Evolutionary conservation across 2,797 vertebrate species (phyloP), one percentile per base, ranked within the genome.

Genomic region (Vespertilio murinus): DNA sequence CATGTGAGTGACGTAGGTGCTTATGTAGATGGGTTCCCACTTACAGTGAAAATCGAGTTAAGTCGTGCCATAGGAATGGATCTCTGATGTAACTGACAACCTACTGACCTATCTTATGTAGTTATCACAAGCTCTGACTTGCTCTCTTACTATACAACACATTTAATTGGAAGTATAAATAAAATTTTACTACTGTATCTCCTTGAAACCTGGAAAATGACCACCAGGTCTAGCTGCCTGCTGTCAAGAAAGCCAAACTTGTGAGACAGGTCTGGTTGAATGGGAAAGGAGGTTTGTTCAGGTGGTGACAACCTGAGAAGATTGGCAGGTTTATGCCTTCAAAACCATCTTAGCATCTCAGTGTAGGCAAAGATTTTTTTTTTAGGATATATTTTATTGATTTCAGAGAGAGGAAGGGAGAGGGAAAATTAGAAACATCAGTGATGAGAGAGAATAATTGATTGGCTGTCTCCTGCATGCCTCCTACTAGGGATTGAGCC

Each of bases 101-200:
- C 52, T 54, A 54, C 52, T 8, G 20, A 54, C 20, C 49, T 49
- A 49, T 6, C 20, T 17, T 52, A 23, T 69, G 45, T 33, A 78
- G 73, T 84, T 88, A 59, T 18, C 52, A 82, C 25, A 40, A 8
- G 25, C 28, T 88, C 49, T 93, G 59, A 75, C 71, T 87, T 93
- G 13, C 23, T 77, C 17, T 91, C 42, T 91, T 83, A 86, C 40
- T 33, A 2, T 88, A 94, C 25, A 84, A 73, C 87, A 16, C 28
- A 69, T 71, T 83, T 70, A 91, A 45, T 71, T 91, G 30, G 38
- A 91, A 90, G 28, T 67, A 74, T 81, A 96, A 77, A 89, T 90
- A 90, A 94, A 87, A 93, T 73, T 67, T n/a, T 54, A 83, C 54
- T 73, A 40, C 33, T 79, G 83, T 6, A 94, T 95, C 30, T 87